These are phyloP conservation scores for Drosophila arawakana DNA, from an alignment of 1,140 invertebrate species.

Conservation along the genomic window DNA sequence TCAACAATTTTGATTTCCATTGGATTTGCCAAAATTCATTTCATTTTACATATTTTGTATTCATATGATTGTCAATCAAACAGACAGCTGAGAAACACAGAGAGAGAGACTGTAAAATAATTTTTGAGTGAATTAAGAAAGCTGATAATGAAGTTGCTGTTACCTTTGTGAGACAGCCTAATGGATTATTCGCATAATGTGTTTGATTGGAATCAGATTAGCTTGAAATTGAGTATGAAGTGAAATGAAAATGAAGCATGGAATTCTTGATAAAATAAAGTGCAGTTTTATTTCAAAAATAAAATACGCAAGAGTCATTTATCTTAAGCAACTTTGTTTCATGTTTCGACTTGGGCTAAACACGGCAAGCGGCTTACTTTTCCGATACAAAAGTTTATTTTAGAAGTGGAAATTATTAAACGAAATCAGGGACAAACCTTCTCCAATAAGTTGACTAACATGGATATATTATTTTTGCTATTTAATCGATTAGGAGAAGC, in stretches of 20 bases:
- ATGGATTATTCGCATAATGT: not conserved
- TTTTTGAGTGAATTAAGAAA: not conserved
- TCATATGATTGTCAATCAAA: slow-evolving; percentile 69
- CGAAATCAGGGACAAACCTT: too few species aligned
- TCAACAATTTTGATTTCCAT: slow-evolving; percentile 49
- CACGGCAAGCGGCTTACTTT: too few species aligned
- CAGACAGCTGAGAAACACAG: not conserved
- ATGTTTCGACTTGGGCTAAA: too few species aligned
- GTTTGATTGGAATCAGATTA: not conserved
- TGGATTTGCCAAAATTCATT: slow-evolving; percentile 49
- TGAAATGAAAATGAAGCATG: not conserved
- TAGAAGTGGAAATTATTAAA: too few species aligned
- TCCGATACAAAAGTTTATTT: too few species aligned
- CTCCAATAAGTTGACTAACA: too few species aligned
- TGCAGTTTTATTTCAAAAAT: not conserved
- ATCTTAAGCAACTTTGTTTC: too few species aligned
- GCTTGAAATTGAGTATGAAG: not conserved
- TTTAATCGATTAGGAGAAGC: too few species aligned
- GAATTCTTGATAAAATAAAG: not conserved
- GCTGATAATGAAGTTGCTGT: not conserved
- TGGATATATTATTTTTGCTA: too few species aligned
- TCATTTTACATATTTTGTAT: slow-evolving; percentile 57
- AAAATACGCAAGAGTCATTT: not conserved
- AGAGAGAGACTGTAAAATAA: slow-evolving; percentile 19
- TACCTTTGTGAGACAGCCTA: not conserved